Evolutionary conservation across 2,113 vertebrate genomes (phyloP).

Genomic region (Ptyas mucosa): DNA sequence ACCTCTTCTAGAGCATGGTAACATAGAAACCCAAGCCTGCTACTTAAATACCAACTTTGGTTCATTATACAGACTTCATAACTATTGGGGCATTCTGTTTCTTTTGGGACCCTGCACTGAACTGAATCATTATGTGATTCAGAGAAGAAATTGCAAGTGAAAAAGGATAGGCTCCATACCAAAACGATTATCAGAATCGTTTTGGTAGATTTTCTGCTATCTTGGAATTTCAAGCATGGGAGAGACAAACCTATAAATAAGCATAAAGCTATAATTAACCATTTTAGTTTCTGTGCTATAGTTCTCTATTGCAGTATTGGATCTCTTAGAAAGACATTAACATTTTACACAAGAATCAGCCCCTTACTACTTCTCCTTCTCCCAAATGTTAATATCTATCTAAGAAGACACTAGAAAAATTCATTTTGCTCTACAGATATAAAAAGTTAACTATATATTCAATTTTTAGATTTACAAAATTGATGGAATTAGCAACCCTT

Average conservation of each 20-base stretch:
- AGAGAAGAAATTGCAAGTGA: background rate
- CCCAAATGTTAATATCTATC: background rate
- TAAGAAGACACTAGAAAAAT: background rate
- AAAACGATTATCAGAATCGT: background rate
- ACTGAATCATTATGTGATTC: background rate
- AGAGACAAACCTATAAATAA: background rate
- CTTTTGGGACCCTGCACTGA: background rate
- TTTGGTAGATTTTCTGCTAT: background rate
- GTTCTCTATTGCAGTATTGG: background rate
- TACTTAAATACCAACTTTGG: background rate
- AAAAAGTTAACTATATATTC: background rate
- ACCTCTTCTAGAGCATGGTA: background rate
- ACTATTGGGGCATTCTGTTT: background rate
- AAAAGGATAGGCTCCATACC: background rate
- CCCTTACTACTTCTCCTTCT: background rate
- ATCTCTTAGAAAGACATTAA: background rate
- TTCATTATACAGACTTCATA: background rate
- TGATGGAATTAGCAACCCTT: constrained; percentile 90
- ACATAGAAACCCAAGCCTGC: background rate
- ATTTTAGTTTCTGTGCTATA: background rate
- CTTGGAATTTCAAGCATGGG: background rate
- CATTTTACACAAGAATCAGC: background rate
- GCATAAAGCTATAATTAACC: background rate
- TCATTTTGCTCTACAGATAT: background rate
- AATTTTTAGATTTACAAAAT: constrained; percentile 79